A percentile compares a stretch with the other conserved stretches of the same genome.
Evolutionary conservation across 2,113 vertebrate genomes (phyloP).

Genomic region (Micronycteris hirsuta): DNA sequence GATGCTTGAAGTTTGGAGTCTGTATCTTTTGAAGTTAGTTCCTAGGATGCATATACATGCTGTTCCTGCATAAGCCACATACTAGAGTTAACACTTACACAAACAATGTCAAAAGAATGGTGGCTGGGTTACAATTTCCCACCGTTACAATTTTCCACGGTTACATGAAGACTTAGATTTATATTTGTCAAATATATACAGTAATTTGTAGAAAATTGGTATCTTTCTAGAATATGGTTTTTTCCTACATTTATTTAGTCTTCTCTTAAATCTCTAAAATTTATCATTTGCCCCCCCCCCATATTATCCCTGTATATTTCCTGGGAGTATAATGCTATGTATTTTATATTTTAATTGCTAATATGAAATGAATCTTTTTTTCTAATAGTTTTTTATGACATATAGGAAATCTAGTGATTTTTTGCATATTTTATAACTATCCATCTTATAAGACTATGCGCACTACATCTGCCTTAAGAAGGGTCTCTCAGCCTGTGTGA

Average conservation of each 20-base stretch:
- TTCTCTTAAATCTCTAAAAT: not conserved
- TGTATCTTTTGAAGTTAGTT: too few relatives aligned
- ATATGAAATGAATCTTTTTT: not conserved
- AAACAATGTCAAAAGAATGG: too few relatives aligned
- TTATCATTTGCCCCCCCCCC: not conserved
- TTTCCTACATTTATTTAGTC: not conserved
- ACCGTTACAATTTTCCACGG: too few relatives aligned
- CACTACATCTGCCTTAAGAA: not conserved
- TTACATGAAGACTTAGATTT: not conserved
- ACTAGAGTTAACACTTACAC: too few relatives aligned
- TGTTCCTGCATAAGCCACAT: too few relatives aligned
- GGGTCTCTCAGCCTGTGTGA: not conserved
- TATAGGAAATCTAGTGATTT: not conserved
- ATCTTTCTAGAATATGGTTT: not conserved
- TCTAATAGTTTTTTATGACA: not conserved
- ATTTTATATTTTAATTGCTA: not conserved
- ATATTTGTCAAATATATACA: not conserved
- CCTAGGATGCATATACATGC: too few relatives aligned
- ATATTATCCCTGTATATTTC: not conserved
- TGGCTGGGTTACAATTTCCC: too few relatives aligned
- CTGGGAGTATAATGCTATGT: not conserved
- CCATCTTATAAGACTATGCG: not conserved
- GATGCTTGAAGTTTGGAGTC: too few relatives aligned
- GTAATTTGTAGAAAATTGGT: not conserved
- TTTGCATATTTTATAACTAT: not conserved